Base-by-base conservation (phyloP, 2,888 invertebrate genomes). In the Chaetoderma sp. region DNA sequence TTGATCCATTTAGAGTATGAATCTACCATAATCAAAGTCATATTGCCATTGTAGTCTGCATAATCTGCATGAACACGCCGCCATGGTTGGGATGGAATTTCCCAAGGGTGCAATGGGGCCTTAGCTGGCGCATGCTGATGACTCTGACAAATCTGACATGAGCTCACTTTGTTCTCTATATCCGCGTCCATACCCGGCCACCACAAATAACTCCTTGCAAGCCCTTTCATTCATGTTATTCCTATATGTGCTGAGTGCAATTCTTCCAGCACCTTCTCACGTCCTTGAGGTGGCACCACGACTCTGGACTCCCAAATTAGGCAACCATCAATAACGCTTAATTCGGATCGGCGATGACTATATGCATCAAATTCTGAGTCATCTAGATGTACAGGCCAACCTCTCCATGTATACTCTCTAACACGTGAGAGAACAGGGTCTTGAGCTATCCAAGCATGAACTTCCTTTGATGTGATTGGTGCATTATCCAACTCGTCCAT, bases 1-100 rank as follows among this genome's bases (percentile, higher is more conserved):
- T 88, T 86, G 1, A 82, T 77, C 86, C 86, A 88, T 65, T 87
- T 88, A 0, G 86, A 85, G 67, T 77, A 79, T 10, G 85, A 76
- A 68, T 88, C 87, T 4, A 85, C 79, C 6, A 87, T 69, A 18
- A 50, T 30, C 4, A 86, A 64, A 32, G 82, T 76, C 74, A 76
- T 78, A 8, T 63, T 63, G 10, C 75, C 78, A 4, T 76, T 50
- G 42, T 83, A 67, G 6, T 86, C 87, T n/a, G 86, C 85, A 75
- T 84, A 87, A 71, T 88, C 88, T 18, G 86, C 74, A 73, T 88
- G 87, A 4, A 87, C 68, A 21, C 87, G 72, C 61, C 83, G 74
- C 82, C 83, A 85, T 13, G 80, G 78, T 57, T 72, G 65, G 4
- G 63, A 68, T 28, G 83, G 73, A 33, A 42, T 67, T 27, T 71